A percentile compares a stretch with the other conserved stretches of the same genome.
These are phyloP conservation scores for Diarsia rubi DNA, from an alignment of 2,888 invertebrate species.

Conservation along the genomic window DNA sequence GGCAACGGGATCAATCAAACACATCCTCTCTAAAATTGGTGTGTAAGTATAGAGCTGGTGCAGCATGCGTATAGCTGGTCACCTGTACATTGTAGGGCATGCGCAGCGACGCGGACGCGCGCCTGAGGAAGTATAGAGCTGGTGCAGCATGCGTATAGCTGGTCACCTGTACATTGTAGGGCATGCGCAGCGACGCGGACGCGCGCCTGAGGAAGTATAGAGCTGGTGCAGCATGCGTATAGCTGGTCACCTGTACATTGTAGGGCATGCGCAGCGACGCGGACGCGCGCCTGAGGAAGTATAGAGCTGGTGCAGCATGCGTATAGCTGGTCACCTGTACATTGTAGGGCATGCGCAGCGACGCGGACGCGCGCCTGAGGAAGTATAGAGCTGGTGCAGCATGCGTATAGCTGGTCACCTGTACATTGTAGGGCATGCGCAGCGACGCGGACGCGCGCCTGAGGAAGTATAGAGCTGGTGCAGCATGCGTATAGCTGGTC, in stretches of 20 bases:
- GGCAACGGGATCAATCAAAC: too few relatives aligned
- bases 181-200: slow-evolving; percentile 93
- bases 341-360: slow-evolving; percentile 93
- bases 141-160: slow-evolving; percentile 54
- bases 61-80: slow-evolving; percentile 64
- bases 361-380: slow-evolving; percentile 93
- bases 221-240: slow-evolving; percentile 57
- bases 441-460: slow-evolving; percentile 93
- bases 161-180: slow-evolving; percentile 89
- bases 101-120: slow-evolving; percentile 93
- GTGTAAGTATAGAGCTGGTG: background rate
- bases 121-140: slow-evolving; percentile 94
- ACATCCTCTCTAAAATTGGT: too few relatives aligned
- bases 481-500: slow-evolving; percentile 64
- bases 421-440: slow-evolving; percentile 92
- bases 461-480: slow-evolving; percentile 93
- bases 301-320: slow-evolving; percentile 61
- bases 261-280: slow-evolving; percentile 93
- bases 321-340: slow-evolving; percentile 80
- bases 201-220: slow-evolving; percentile 95
- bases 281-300: slow-evolving; percentile 94
- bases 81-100: slow-evolving; percentile 92
- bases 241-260: slow-evolving; percentile 83
- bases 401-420: slow-evolving; percentile 76
- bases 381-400: slow-evolving; percentile 90